phyloP scores from a whole-genome alignment of 2,797 vertebrate genomes.

The Microcaecilia unicolor region DNA sequence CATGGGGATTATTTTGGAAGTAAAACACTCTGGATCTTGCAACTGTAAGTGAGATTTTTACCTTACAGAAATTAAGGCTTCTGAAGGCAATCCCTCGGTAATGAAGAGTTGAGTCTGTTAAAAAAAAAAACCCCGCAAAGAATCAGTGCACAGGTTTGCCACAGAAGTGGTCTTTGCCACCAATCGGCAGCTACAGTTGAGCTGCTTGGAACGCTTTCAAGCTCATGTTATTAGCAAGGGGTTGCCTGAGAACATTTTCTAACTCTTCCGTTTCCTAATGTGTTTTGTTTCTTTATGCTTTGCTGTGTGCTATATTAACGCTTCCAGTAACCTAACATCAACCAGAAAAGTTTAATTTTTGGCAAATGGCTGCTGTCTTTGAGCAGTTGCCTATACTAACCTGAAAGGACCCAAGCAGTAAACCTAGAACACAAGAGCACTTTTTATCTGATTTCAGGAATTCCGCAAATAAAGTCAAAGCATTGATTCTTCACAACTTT shows the following conservation, averaged over 20 bases:
- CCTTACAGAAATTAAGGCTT: slow-evolving; percentile 66
- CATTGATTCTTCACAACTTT: slow-evolving; percentile 77
- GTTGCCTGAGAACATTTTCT: slow-evolving; percentile 31
- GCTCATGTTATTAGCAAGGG: slow-evolving; percentile 22
- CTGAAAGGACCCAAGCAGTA: slow-evolving; percentile 58
- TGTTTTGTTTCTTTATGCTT: slow-evolving; percentile 49
- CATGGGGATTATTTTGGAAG: slow-evolving; percentile 83
- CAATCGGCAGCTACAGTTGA: background rate
- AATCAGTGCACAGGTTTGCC: slow-evolving; percentile 20
- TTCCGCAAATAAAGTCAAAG: slow-evolving; percentile 80
- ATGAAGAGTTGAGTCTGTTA: slow-evolving; percentile 40
- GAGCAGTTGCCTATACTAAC: slow-evolving; percentile 51
- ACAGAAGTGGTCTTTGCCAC: no score
- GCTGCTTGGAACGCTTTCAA: slow-evolving; percentile 11
- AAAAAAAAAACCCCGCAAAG: no score
- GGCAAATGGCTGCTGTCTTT: slow-evolving; percentile 39
- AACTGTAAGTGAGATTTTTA: slow-evolving; percentile 92
- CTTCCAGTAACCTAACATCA: slow-evolving; percentile 44
- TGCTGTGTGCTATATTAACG: slow-evolving; percentile 56
- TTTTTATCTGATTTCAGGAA: slow-evolving; percentile 87
- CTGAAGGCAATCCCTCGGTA: slow-evolving; percentile 52
- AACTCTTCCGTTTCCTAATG: slow-evolving; percentile 23
- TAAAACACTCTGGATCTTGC: slow-evolving; percentile 96
- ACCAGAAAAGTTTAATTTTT: slow-evolving; percentile 31
- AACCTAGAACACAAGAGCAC: slow-evolving; percentile 77